Conservation (phyloP, 2,888 invertebrate species). For the Meiosimyza decipiens region DNA sequence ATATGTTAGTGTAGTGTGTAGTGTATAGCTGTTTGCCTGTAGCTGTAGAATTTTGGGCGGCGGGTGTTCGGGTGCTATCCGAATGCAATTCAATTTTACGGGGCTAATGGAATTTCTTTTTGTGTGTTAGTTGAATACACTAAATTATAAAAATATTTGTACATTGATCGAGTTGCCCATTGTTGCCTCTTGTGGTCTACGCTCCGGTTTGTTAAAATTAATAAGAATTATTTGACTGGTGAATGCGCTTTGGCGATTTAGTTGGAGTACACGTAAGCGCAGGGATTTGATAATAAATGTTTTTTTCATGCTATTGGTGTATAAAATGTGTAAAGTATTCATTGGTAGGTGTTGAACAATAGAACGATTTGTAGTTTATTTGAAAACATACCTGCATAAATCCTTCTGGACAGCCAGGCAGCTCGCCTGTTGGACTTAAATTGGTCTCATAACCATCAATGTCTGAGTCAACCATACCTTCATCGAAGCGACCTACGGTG, state of each 20-base stretch:
- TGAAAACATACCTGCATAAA: slow-evolving; percentile 80
- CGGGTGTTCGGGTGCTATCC: not conserved
- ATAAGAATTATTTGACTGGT: not conserved
- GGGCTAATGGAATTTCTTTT: slow-evolving; percentile 57
- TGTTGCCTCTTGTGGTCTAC: slow-evolving; percentile 1
- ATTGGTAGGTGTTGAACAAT: no score
- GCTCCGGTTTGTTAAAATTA: not conserved
- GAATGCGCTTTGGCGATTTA: no score
- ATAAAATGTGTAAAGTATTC: not conserved
- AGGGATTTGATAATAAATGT: slow-evolving; percentile 9
- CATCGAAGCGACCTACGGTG: slow-evolving; percentile 84
- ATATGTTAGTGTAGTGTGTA: not conserved
- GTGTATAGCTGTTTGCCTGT: no score
- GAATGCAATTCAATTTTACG: slow-evolving; percentile 57
- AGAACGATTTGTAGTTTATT: not conserved
- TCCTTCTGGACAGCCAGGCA: slow-evolving; percentile 87
- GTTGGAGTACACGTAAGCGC: not conserved
- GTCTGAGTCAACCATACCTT: slow-evolving; percentile 69
- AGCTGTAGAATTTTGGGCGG: not conserved
- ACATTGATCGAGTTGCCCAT: slow-evolving; percentile 57
- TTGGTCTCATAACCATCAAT: slow-evolving; percentile 66
- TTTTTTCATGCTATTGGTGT: not conserved
- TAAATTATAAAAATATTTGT: slow-evolving; percentile 57
- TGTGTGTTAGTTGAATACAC: slow-evolving; percentile 45
- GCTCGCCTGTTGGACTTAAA: slow-evolving; percentile 69